A percentile compares a stretch with the other conserved stretches of the same genome.
These are phyloP conservation scores for Crypturellus undulatus DNA, from an alignment of 2,113 vertebrate species.

Conservation along the genomic window DNA sequence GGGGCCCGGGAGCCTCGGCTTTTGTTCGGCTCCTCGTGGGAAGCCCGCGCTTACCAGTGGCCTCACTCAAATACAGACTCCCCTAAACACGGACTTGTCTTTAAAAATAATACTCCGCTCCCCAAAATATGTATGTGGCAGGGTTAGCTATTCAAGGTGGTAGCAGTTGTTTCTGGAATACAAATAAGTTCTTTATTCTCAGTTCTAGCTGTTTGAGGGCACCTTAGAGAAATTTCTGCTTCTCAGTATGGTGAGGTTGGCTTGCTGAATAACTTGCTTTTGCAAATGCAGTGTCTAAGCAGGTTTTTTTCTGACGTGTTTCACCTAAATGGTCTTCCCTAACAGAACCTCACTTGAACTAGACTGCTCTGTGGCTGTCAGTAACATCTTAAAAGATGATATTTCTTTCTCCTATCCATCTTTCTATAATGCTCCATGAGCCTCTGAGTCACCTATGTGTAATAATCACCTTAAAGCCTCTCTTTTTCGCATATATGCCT, in stretches of 20 bases:
- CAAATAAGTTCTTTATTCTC: neutral
- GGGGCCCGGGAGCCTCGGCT: neutral
- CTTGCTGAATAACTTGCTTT: conserved; percentile 1
- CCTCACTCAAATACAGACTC: neutral
- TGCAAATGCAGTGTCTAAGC: neutral
- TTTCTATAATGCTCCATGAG: neutral
- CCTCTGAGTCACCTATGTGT: neutral
- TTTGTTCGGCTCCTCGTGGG: conserved; percentile 6
- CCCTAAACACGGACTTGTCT: neutral
- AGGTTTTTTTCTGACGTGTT: neutral
- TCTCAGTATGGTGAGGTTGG: neutral
- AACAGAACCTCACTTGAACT: neutral
- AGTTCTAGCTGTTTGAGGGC: neutral
- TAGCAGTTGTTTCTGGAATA: neutral
- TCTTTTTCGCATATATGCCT: neutral
- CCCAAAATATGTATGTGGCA: neutral
- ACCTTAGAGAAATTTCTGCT: neutral
- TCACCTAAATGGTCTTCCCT: neutral
- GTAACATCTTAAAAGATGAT: neutral
- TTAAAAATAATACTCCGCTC: neutral
- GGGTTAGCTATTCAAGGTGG: neutral
- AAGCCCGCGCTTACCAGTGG: neutral
- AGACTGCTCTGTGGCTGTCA: neutral
- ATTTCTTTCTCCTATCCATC: neutral
- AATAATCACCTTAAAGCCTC: conserved; percentile 24